Conservation (phyloP, 2,113 vertebrate species). For the Laticauda colubrina region DNA sequence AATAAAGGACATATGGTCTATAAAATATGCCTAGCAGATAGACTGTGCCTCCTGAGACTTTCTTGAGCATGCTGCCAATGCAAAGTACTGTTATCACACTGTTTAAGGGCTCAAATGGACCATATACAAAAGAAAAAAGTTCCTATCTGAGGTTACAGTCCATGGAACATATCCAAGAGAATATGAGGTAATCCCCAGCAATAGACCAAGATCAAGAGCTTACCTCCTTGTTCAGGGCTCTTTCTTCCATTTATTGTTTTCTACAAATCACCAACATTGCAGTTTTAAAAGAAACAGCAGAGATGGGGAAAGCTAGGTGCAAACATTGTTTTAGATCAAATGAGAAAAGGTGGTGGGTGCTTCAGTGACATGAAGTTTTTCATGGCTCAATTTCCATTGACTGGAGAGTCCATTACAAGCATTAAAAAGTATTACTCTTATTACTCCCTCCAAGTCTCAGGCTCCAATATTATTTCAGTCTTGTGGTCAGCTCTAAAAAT, state of each 20-base stretch:
- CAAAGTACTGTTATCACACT: neutral
- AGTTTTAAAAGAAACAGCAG: neutral
- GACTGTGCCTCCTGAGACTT: neutral
- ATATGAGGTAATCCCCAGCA: neutral
- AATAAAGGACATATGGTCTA: too few relatives aligned
- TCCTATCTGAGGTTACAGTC: neutral
- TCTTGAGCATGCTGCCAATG: neutral
- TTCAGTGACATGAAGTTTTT: neutral
- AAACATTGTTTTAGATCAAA: constrained; percentile 9
- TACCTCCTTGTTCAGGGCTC: neutral
- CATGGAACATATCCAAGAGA: neutral
- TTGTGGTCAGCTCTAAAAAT: neutral
- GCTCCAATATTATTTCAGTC: neutral
- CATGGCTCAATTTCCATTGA: constrained; percentile 12
- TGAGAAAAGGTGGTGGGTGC: constrained; percentile 23
- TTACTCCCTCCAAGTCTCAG: neutral
- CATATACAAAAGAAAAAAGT: neutral
- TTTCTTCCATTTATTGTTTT: neutral
- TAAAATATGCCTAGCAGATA: neutral
- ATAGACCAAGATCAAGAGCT: neutral
- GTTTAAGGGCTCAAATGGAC: neutral
- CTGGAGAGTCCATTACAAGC: constrained; percentile 19
- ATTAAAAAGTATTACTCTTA: neutral
- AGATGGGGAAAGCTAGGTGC: neutral
- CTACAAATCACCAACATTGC: neutral